phyloP scores from a whole-genome alignment of 2,113 vertebrate species.

The Prochilodus magdalenae region DNA sequence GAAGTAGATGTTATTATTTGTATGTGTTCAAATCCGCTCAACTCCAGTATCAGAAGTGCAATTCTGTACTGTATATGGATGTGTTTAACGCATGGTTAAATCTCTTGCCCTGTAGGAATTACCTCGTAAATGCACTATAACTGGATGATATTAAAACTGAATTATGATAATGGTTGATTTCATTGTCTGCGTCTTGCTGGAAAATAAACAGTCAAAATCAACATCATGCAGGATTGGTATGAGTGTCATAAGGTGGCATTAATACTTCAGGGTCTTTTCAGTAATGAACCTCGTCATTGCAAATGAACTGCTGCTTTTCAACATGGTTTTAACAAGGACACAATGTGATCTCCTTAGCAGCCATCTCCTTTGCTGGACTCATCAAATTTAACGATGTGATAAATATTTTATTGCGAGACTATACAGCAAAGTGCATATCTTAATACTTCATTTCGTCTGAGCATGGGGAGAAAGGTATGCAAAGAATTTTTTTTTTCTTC shows the following conservation, averaged over 20 bases:
- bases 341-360: slow-evolving; percentile 79
- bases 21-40: not conserved
- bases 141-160: not conserved
- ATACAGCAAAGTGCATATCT: slow-evolving; percentile 78
- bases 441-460: slow-evolving; percentile 75
- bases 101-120: not conserved
- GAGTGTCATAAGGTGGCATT: slow-evolving; percentile 52
- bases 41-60: not conserved
- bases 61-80: not conserved
- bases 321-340: slow-evolving; percentile 77
- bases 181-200: slow-evolving; percentile 56
- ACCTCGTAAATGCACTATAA: slow-evolving; percentile 10
- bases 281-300: slow-evolving; percentile 71
- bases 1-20: not conserved
- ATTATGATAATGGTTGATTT: slow-evolving; percentile 67
- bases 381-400: slow-evolving; percentile 83
- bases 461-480: slow-evolving; percentile 66
- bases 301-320: slow-evolving; percentile 58
- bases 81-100: slow-evolving; percentile 6
- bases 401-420: slow-evolving; percentile 80
- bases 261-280: slow-evolving; percentile 62
- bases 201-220: slow-evolving; percentile 77
- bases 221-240: slow-evolving; percentile 68
- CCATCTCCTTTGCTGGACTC: slow-evolving; percentile 73
- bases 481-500: slow-evolving; percentile 46